Percentiles rank a stretch among this genome's conserved stretches.
phyloP scores from a whole-genome alignment of 2,797 vertebrate species.

The Scolopax bukidnonensis region DNA sequence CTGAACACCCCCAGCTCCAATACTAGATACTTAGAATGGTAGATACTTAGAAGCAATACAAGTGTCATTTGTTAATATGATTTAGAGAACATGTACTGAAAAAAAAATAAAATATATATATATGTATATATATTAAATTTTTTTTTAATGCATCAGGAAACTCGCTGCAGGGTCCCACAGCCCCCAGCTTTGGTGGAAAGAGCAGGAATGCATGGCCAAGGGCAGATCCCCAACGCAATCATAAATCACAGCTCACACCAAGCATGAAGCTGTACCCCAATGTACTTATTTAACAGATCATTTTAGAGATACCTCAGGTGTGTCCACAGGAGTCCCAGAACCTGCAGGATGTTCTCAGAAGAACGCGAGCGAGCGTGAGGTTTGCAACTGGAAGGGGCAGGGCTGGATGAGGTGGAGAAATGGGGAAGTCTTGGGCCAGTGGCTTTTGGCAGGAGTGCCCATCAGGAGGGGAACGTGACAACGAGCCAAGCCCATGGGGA shows the following conservation, averaged over 20 bases:
- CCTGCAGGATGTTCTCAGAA: background rate
- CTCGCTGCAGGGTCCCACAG: fast-evolving
- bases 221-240: background rate
- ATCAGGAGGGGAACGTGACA: background rate
- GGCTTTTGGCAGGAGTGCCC: background rate
- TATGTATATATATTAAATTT: too few species aligned
- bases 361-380: background rate
- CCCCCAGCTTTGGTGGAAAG: background rate
- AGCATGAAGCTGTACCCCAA: background rate
- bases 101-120: background rate
- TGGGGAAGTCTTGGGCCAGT: background rate
- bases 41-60: too few species aligned
- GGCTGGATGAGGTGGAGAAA: background rate
- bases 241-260: background rate
- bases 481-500: fast-evolving
- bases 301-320: background rate
- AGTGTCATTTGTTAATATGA: background rate
- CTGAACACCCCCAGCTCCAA: too few species aligned
- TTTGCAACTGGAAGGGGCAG: background rate
- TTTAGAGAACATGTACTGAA: background rate
- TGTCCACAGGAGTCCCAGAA: background rate
- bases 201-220: background rate
- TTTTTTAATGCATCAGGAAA: background rate
- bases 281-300: background rate
- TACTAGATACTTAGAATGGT: too few species aligned